A percentile compares a stretch with the other conserved stretches of the same genome.
Evolutionary conservation across 2,113 vertebrate genomes (phyloP).

Genomic region (Colius striatus): DNA sequence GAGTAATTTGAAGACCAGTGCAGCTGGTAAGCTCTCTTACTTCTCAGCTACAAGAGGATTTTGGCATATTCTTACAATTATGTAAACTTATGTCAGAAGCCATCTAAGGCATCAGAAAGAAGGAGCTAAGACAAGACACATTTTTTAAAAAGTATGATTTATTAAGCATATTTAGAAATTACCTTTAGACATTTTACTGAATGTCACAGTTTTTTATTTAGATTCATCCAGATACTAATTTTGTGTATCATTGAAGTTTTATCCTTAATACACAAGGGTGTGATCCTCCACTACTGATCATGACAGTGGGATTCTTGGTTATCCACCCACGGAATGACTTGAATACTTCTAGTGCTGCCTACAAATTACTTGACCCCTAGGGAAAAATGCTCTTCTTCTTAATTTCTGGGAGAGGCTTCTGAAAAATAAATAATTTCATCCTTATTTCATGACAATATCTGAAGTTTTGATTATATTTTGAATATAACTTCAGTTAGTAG

Average conservation of each 20-base stretch:
- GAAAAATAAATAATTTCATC: not conserved
- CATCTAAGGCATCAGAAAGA: not conserved
- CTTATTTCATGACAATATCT: not conserved
- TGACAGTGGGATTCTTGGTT: not conserved
- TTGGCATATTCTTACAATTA: not conserved
- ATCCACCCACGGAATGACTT: not conserved
- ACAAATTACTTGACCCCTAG: not conserved
- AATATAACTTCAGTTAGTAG: not conserved
- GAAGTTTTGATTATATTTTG: not conserved
- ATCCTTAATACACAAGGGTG: not conserved
- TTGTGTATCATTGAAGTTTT: not conserved
- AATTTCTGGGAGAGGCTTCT: not conserved
- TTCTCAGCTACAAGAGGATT: not conserved
- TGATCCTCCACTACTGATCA: not conserved
- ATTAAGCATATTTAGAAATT: not conserved
- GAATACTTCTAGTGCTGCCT: not conserved
- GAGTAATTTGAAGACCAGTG: not conserved
- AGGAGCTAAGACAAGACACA: not conserved
- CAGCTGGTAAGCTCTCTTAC: not conserved
- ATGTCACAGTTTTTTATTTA: not conserved
- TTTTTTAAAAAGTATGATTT: not conserved
- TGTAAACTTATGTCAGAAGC: not conserved
- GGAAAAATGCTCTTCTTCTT: not conserved
- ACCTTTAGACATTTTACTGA: not conserved
- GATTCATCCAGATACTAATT: not conserved